A percentile compares a stretch with the other conserved stretches of the same genome.
Evolutionary conservation across 2,888 invertebrate species (phyloP).

Genomic region (Tenthredo mesomela): DNA sequence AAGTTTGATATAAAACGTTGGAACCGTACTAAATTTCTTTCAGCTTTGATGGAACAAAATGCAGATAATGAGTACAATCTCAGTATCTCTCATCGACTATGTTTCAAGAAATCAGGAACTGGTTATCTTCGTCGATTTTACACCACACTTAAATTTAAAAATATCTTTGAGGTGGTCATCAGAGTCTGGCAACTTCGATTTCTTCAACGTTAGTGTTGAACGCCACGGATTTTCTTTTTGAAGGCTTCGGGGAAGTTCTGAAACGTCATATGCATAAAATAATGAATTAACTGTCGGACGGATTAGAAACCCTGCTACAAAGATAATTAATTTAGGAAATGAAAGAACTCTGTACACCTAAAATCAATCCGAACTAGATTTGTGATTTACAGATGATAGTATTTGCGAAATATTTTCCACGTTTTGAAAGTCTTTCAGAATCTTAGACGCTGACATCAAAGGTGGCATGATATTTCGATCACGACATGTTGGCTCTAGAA

Average conservation of each 20-base stretch:
- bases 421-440: not conserved
- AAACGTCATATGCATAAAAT: conserved; percentile 46
- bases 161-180: conserved; percentile 51
- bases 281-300: conserved; percentile 1
- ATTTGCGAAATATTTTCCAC: not conserved
- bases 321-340: not conserved
- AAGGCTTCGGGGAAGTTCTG: conserved; percentile 43
- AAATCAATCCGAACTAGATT: not conserved
- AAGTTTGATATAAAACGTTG: not conserved
- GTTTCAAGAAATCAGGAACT: not conserved
- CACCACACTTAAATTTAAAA: not conserved
- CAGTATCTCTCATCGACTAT: not conserved
- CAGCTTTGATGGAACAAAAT: not conserved
- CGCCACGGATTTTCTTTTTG: conserved; percentile 56
- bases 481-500: not conserved
- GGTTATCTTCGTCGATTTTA: not conserved
- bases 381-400: not conserved
- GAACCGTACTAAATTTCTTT: not conserved
- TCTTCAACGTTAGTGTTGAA: conserved; percentile 60
- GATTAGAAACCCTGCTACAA: not conserved
- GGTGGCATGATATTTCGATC: not conserved
- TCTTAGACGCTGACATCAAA: not conserved
- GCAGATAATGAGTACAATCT: not conserved
- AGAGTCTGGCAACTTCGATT: conserved; percentile 57
- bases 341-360: not conserved